Evolutionary conservation across 1,140 invertebrate genomes (phyloP).

Genomic region (Drosophila guanche): DNA sequence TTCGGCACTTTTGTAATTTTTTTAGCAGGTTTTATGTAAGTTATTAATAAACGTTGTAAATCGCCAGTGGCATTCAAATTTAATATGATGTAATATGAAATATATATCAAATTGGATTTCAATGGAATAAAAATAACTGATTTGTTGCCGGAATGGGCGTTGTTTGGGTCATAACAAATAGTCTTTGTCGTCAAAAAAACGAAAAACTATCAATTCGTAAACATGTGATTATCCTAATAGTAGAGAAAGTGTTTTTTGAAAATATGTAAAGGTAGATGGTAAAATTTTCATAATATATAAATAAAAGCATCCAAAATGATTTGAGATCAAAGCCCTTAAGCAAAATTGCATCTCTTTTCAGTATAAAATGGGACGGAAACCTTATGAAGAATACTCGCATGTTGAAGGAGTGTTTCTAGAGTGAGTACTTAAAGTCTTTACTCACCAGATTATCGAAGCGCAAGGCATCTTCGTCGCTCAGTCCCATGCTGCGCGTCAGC

Average conservation of each 20-base stretch:
- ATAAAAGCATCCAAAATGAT: not conserved
- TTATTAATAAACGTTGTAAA: slow-evolving; percentile 48
- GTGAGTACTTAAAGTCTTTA: slow-evolving; percentile 82
- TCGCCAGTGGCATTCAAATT: slow-evolving; percentile 49
- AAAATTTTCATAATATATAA: not conserved
- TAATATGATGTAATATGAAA: slow-evolving; percentile 46
- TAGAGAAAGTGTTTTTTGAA: not conserved
- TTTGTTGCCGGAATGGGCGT: slow-evolving; percentile 5
- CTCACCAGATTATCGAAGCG: slow-evolving; percentile 85
- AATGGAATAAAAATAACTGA: slow-evolving; percentile 16
- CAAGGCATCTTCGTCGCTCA: slow-evolving; percentile 86
- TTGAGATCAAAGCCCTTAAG: slow-evolving; percentile 26
- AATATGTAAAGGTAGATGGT: not conserved
- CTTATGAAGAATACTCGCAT: too few species aligned
- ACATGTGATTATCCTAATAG: not conserved
- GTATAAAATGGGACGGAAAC: not conserved
- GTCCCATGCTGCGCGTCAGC: slow-evolving; percentile 88
- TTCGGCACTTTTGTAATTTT: not conserved
- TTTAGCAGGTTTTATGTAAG: slow-evolving; percentile 15
- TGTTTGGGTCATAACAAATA: too few species aligned
- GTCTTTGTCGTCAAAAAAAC: not conserved
- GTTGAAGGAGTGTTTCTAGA: slow-evolving; percentile 16
- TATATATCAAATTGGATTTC: slow-evolving; percentile 17
- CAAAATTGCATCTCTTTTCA: not conserved
- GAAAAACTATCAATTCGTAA: not conserved